Evolutionary conservation across 2,888 invertebrate species (phyloP), one percentile per base, ranked within the genome.

Genomic region (Cryptocheilus praepositus): DNA sequence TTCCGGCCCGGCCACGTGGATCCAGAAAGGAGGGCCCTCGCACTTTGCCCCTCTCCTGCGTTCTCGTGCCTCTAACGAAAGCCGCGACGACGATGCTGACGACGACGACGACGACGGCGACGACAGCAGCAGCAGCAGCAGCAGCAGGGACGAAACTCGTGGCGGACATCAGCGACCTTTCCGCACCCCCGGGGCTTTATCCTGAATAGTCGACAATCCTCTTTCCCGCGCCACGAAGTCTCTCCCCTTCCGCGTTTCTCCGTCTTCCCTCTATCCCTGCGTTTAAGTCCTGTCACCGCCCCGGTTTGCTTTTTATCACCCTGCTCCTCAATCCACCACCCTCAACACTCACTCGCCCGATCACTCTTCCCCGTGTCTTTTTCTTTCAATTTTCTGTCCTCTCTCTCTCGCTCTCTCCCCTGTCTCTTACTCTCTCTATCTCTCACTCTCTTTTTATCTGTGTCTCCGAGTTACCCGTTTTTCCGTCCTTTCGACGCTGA

Each of bases 81-180:
- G 36, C 36, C 13, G 36, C 36, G 36, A 36, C 15, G 51, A 19
- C 54, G 49, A 49, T 11, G 49, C 4, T n/a, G 54, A 46, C 36
- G 53, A 25, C 57, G 36, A 18, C 43, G 49, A 25, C 52, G 70
- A 59, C 62, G 63, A 46, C 51, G 36, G 21, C 43, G 49, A 25
- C 52, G 70, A 59, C 62, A 61, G 43, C 51, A 59, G 46, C 55
- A 28, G n/a, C 49, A 18, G 49, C 74, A 73, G 66, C 49, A 65
- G 71, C 65, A 64, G 67, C 65, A 67, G 64, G 28, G 18, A 68
- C 74, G 71, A 64, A 73, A 77, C 79, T 83, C 82, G 82, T 84
- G 83, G 86, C 85, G 83, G 83, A 87, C 86, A 87, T 87, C 84
- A 84, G 86, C 85, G 74, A 83, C 79, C 80, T 70, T 74, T 70